phyloP scores from a whole-genome alignment of 1,140 invertebrate species.

The Nylanderia fulva region DNA sequence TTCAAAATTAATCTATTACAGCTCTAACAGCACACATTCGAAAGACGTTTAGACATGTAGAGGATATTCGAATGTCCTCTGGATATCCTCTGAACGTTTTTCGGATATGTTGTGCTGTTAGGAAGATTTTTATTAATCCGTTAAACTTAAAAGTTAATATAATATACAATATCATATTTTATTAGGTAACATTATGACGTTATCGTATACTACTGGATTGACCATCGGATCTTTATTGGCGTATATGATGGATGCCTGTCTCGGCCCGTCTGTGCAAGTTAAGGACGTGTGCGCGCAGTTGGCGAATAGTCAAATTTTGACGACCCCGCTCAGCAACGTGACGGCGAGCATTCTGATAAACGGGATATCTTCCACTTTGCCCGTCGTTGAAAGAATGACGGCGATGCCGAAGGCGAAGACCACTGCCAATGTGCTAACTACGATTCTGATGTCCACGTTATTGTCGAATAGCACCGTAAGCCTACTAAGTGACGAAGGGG shows the following conservation, averaged over 20 bases:
- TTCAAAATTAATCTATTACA: neutral
- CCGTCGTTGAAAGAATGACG: slow-evolving; percentile 73
- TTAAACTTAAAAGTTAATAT: neutral
- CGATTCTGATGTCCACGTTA: slow-evolving; percentile 69
- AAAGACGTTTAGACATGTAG: no score
- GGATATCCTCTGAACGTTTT: no score
- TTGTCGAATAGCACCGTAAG: slow-evolving; percentile 73
- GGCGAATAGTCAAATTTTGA: slow-evolving; percentile 38
- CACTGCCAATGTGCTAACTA: slow-evolving; percentile 68
- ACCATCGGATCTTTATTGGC: slow-evolving; percentile 93
- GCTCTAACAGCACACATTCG: no score
- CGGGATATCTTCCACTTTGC: slow-evolving; percentile 71
- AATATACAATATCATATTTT: neutral
- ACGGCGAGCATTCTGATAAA: slow-evolving; percentile 72
- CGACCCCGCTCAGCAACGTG: slow-evolving; percentile 42
- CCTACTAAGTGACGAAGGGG: slow-evolving; percentile 46
- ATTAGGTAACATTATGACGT: slow-evolving; percentile 96
- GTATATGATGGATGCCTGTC: slow-evolving; percentile 91
- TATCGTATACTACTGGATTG: slow-evolving; percentile 95
- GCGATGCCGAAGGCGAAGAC: slow-evolving; percentile 73
- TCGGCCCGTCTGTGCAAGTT: slow-evolving; percentile 87
- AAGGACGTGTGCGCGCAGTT: slow-evolving; percentile 77
- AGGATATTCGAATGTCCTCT: no score
- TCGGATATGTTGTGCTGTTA: no score
- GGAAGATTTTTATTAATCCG: no score